Conservation (phyloP, 2,888 invertebrate genomes). For the Psylliodes chrysocephalus region DNA sequence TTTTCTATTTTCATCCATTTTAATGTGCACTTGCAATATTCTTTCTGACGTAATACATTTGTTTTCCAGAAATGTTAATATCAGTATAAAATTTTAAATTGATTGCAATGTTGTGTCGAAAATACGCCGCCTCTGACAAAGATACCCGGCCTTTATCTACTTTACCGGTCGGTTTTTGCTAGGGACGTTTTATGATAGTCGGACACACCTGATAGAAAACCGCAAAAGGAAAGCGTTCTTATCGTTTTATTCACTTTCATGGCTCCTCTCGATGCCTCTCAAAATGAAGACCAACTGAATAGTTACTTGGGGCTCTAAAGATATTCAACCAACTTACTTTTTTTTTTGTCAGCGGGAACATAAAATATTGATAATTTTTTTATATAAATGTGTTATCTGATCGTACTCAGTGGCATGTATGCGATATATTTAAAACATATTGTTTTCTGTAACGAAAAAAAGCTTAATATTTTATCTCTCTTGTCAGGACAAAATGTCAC, state of each 20-base stretch:
- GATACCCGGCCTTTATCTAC: slow-evolving; percentile 1
- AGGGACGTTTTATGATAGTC: slow-evolving; percentile 28
- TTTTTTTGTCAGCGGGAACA: background rate
- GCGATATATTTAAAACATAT: too few species aligned
- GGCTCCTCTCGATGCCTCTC: background rate
- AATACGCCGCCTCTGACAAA: background rate
- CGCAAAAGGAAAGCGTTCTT: slow-evolving; percentile 42
- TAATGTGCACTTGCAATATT: too few species aligned
- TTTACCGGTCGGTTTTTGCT: slow-evolving; percentile 12
- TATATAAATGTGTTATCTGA: background rate
- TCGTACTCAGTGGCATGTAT: too few species aligned
- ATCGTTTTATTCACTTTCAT: slow-evolving; percentile 37
- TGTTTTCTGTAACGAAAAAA: too few species aligned
- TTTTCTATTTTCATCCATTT: too few species aligned
- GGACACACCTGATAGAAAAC: slow-evolving; percentile 41
- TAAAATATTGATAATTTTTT: slow-evolving; percentile 5
- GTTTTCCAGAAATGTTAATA: too few species aligned
- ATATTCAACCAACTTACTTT: background rate
- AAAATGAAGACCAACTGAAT: slow-evolving; percentile 3
- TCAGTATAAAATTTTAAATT: too few species aligned
- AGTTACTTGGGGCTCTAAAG: slow-evolving; percentile 15
- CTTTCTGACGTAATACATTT: too few species aligned
- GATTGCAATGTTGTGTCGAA: too few species aligned
- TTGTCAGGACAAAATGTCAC: too few species aligned
- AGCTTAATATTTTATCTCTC: too few species aligned